Conservation (phyloP, 2,797 vertebrate genomes). For the Rhinophrynus dorsalis region DNA sequence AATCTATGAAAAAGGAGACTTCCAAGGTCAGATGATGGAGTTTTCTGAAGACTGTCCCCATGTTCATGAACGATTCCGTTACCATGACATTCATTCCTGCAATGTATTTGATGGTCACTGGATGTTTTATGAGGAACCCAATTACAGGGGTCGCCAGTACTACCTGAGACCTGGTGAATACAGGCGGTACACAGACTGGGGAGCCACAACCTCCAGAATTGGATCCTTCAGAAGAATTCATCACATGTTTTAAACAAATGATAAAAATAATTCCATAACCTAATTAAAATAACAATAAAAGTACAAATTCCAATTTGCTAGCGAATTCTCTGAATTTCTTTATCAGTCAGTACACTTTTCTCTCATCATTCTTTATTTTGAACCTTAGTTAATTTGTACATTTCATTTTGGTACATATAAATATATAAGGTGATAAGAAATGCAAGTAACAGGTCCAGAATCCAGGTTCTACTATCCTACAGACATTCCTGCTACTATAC, state of each 20-base stretch:
- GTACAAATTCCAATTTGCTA: neutral
- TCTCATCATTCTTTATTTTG: too few species aligned
- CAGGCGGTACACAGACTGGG: neutral
- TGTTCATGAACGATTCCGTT: constrained; percentile 67
- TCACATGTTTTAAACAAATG: neutral
- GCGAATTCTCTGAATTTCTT: neutral
- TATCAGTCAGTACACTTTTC: too few species aligned
- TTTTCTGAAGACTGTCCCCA: constrained; percentile 71
- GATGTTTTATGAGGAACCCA: constrained; percentile 66
- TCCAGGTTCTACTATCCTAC: too few species aligned
- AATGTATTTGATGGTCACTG: constrained; percentile 71
- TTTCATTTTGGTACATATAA: too few species aligned
- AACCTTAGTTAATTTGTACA: too few species aligned
- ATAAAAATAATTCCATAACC: neutral
- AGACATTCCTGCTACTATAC: too few species aligned
- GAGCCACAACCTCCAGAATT: neutral
- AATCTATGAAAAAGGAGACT: constrained; percentile 71
- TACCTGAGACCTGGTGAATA: constrained; percentile 57
- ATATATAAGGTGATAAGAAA: too few species aligned
- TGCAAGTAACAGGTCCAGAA: too few species aligned
- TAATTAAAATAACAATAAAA: neutral
- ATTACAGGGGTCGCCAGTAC: constrained; percentile 68
- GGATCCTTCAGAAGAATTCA: neutral
- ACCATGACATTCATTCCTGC: constrained; percentile 70
- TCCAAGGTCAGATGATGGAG: constrained; percentile 68